Base-by-base conservation (phyloP, 2,797 vertebrate species). In the Danionella dracula region DNA sequence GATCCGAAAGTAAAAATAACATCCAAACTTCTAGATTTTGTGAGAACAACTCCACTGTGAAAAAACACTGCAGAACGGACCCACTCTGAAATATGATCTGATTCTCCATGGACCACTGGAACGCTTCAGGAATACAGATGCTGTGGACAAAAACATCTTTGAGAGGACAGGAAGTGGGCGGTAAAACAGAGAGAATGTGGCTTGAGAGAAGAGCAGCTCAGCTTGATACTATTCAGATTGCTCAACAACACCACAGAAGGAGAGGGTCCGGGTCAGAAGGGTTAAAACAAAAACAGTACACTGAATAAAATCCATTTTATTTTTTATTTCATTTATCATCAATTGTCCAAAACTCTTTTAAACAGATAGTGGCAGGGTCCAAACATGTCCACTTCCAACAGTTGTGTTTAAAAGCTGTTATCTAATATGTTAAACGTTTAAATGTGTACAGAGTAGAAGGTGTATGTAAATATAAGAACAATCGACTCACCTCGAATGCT, bases 161-260 rank as follows among this genome's bases (percentile, higher is more conserved):
- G 20, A 37, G 63, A n/a, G 31, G 16, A 55, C 8, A 57, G 53
- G 53, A 66, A 49, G 53, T 66, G 53, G 53, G 64, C 11, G 63
- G 63, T 46, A 27, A 27, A 37, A 13, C 13, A 45, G 2, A 27
- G 20, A 46, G 45, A 37, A 56, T 27, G 21, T 31, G n/a, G 13
- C 23, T 35, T 5, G 54, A 45, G 21, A 42, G 37, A 45, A 62
- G 49, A 41, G 29, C 31, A 66, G 20, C 31, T 11, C 64, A 66
- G 64, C 53, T 66, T 19, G 64, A 49, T 40, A 10, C 34, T 38
- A 41, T 48, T 19, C 20, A 4, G 15, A 31, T 56, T 66, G 16
- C 64, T 20, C 64, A 66, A 56, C n/a, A 66, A 16, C 42, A 46
- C 23, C 13, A 11, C 29, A n/a, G 13, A 45, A 19, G 13, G 50